Percentiles rank a stretch among this genome's conserved stretches.
These are phyloP conservation scores for Urechis unicinctus DNA, from an alignment of 2,888 invertebrate species.

Conservation along the genomic window DNA sequence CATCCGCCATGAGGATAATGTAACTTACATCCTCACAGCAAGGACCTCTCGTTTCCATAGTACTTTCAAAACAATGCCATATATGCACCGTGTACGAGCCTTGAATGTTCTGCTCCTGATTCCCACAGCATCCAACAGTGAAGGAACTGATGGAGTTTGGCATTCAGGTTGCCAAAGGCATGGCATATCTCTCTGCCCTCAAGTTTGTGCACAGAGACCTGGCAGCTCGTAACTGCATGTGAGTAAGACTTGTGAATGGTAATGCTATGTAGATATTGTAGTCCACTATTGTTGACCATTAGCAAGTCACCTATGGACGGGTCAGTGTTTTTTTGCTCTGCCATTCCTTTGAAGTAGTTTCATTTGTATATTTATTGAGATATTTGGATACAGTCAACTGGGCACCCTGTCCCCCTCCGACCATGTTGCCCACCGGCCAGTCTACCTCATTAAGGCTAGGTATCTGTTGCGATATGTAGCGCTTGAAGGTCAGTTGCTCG, in stretches of 20 bases:
- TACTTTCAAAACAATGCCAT: not conserved
- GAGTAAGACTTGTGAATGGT: conserved; percentile 36
- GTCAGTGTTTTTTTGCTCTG: no score
- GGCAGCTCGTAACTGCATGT: conserved; percentile 58
- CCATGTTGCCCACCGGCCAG: no score
- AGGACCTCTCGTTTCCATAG: no score
- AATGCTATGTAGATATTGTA: no score
- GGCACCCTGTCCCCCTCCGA: no score
- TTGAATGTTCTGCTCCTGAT: conserved; percentile 13
- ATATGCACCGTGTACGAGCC: not conserved
- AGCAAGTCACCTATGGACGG: no score
- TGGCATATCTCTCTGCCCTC: conserved; percentile 55
- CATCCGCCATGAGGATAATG: conserved; percentile 48
- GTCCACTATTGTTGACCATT: no score
- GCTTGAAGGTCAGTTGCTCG: not conserved
- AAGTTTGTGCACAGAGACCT: conserved; percentile 56
- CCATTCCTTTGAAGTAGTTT: no score
- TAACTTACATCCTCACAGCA: conserved; percentile 30
- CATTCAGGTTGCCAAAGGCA: conserved; percentile 54
- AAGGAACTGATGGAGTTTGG: conserved; percentile 53
- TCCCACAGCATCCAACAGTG: conserved; percentile 51
- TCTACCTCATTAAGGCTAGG: no score
- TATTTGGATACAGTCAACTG: no score
- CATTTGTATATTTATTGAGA: no score
- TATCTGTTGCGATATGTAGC: no score